A percentile compares a stretch with the other conserved stretches of the same genome.
phyloP scores from a whole-genome alignment of 92 coral and sea anemone species.

The Parazoanthus swiftii region DNA sequence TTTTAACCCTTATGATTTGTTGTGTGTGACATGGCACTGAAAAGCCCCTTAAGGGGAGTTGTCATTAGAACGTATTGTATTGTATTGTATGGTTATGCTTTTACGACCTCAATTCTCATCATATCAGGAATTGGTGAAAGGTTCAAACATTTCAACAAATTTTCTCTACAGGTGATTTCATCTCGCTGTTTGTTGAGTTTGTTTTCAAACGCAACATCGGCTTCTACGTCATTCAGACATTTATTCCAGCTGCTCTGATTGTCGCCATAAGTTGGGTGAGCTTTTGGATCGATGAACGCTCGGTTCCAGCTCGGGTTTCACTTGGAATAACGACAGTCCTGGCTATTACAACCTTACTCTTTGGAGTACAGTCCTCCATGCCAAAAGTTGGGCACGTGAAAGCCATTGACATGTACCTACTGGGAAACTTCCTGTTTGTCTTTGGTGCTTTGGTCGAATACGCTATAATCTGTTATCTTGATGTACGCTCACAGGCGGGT shows the following conservation, averaged over 20 bases:
- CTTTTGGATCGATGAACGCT: conserved; percentile 73
- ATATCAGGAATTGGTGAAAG: no score
- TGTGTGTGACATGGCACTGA: no score
- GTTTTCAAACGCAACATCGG: conserved; percentile 45
- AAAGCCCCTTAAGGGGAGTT: no score
- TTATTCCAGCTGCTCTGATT: conserved; percentile 57
- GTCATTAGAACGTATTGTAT: no score
- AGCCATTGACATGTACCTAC: conserved; percentile 54
- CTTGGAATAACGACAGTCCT: conserved; percentile 74
- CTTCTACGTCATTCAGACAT: conserved; percentile 57
- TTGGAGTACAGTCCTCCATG: conserved; percentile 56
- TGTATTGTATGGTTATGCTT: no score
- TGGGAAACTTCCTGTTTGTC: conserved; percentile 61
- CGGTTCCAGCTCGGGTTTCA: conserved; percentile 73
- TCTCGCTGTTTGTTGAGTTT: conserved; percentile 40
- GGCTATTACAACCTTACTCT: conserved; percentile 61
- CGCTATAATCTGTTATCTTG: conserved; percentile 56
- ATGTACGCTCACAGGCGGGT: conserved; percentile 28
- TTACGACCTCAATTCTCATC: no score
- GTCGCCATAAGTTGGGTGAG: conserved; percentile 65
- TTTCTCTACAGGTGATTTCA: conserved; percentile 37
- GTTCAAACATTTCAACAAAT: no score
- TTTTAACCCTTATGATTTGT: no score
- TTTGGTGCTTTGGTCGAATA: conserved; percentile 61
- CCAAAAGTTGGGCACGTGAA: conserved; percentile 69